Conservation (phyloP, 2,797 vertebrate genomes). For the Hapalemur alaotrensis region DNA sequence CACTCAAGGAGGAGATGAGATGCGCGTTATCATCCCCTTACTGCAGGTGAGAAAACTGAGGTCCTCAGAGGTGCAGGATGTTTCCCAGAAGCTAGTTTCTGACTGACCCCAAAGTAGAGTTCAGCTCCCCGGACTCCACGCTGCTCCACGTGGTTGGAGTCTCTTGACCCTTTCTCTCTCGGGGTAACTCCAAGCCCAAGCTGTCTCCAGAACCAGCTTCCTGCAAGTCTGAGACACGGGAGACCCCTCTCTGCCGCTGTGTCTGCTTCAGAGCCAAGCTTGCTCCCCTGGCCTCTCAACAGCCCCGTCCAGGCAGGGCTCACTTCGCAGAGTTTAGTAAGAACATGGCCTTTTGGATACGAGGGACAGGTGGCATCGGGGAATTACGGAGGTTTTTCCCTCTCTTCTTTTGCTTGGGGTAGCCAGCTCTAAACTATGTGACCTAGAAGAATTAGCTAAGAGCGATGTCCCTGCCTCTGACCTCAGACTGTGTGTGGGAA, state of each 20-base stretch:
- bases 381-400: neutral
- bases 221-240: rapidly evolving
- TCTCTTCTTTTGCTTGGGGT: neutral
- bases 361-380: neutral
- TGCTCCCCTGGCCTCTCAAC: neutral
- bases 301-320: neutral
- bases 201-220: neutral
- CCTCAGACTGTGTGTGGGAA: neutral
- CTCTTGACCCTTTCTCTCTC: neutral
- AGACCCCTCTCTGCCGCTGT: neutral
- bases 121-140: neutral
- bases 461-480: neutral
- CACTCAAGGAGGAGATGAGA: rapidly evolving
- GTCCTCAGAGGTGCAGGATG: rapidly evolving
- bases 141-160: rapidly evolving
- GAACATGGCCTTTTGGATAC: neutral
- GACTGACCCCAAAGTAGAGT: neutral
- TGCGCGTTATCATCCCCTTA: rapidly evolving
- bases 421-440: neutral
- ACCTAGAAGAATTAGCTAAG: neutral
- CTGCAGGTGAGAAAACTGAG: rapidly evolving
- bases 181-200: neutral
- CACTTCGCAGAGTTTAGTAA: neutral
- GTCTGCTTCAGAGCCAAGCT: rapidly evolving
- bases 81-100: neutral